Evolutionary conservation across 2,797 vertebrate species (phyloP), one percentile per base, ranked within the genome.

Genomic region (Tokudaia tokunoshimensis): DNA sequence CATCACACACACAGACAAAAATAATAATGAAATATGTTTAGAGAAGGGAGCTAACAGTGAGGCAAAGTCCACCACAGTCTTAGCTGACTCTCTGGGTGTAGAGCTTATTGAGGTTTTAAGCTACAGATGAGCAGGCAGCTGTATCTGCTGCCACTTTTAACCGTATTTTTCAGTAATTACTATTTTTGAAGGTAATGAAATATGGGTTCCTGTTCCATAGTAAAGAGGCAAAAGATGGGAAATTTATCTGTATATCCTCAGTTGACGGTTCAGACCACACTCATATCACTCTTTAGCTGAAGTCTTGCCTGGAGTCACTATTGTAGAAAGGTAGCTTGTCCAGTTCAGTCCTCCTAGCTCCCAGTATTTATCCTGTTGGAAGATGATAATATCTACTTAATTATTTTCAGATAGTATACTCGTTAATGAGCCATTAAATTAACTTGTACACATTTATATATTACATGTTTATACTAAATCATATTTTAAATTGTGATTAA

Each of bases 401-500:
- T 94, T 93, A 74, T 89, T 95, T 96, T 96, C 76, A 95, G 81
- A 67, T 26, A 70, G 26, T 55, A 47, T 92, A 55, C 11, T 89
- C 88, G 67, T 95, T 94, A 93, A 91, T 95, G 59, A 90, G 37
- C 78, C 84, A 90, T 93, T 96, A 92, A 90, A 12, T 93, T 91
- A 92, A 94, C 31, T 95, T 67, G 6, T 55, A 91, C 34, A 92
- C 82, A 95, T 86, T 92, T 94, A 41, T 89, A 59, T 95, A 63
- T 85, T 96, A 63, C n/a, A 22, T 89, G 47, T 88, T 97, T 81
- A 37, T 12, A 47, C 94, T 93, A 95, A 81, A 79, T 94, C 88
- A 84, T 95, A 92, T 89, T 97, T 88, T 19, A 88, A 97, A 79
- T 96, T 83, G n/a, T 92, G 63, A 92, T 94, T 91, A 96, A 61